Percentiles rank a stretch among this genome's conserved stretches.
These are phyloP conservation scores for Zaprionus inermis DNA, from an alignment of 1,140 invertebrate species.

Conservation along the genomic window DNA sequence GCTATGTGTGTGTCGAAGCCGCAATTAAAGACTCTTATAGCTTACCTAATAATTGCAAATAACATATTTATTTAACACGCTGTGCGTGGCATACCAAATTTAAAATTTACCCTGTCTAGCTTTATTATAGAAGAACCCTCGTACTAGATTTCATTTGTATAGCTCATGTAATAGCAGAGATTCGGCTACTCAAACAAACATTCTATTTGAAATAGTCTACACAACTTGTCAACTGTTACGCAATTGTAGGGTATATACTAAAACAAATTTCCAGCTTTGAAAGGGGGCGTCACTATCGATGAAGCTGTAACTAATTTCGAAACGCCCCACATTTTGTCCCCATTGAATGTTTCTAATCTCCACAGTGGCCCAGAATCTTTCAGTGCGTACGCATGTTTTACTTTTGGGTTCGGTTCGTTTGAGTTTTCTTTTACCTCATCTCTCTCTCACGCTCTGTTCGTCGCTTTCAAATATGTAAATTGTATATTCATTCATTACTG, in stretches of 20 bases:
- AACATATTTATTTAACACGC: too few relatives aligned
- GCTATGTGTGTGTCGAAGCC: too few relatives aligned
- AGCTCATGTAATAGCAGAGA: too few relatives aligned
- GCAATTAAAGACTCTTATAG: too few relatives aligned
- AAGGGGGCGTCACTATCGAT: slow-evolving; percentile 58
- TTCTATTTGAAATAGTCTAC: too few relatives aligned
- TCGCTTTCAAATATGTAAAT: slow-evolving; percentile 28
- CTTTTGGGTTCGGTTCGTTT: slow-evolving; percentile 3
- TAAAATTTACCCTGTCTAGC: too few relatives aligned
- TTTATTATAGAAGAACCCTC: too few relatives aligned
- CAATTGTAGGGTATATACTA: not conserved
- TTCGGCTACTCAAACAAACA: too few relatives aligned
- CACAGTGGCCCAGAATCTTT: slow-evolving; percentile 56
- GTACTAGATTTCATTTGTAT: too few relatives aligned
- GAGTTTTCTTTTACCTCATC: too few relatives aligned
- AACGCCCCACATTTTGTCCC: slow-evolving; percentile 68
- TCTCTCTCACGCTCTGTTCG: not conserved
- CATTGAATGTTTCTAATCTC: slow-evolving; percentile 30
- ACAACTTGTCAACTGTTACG: not conserved
- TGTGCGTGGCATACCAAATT: too few relatives aligned
- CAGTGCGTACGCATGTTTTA: slow-evolving; percentile 37
- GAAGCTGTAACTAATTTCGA: slow-evolving; percentile 42
- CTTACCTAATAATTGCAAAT: too few relatives aligned
- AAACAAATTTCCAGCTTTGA: not conserved
- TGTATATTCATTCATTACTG: not conserved